Evolutionary conservation across 1,140 invertebrate genomes (phyloP).

Genomic region (Drosophila simulans): DNA sequence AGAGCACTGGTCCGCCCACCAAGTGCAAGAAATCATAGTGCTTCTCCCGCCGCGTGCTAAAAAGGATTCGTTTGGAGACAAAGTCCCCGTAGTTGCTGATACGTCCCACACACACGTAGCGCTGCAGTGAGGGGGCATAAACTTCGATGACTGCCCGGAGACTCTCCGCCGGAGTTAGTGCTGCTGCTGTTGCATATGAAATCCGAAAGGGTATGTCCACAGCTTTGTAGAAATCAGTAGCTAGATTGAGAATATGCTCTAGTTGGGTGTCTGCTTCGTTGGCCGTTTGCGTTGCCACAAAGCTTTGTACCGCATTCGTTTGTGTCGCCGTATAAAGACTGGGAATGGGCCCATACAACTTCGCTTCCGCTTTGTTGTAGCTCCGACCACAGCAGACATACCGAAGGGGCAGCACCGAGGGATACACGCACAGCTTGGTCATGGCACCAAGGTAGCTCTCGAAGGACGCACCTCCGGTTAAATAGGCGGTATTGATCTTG

Average conservation of each 20-base stretch:
- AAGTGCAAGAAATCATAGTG: constrained; percentile 86
- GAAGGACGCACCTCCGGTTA: constrained; percentile 87
- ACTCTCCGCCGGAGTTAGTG: constrained; percentile 86
- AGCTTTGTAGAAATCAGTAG: constrained; percentile 86
- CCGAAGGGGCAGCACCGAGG: constrained; percentile 86
- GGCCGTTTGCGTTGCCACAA: constrained; percentile 84
- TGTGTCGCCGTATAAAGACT: constrained; percentile 87
- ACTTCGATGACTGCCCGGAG: constrained; percentile 87
- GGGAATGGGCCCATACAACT: constrained; percentile 36
- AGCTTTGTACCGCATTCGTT: constrained; percentile 86
- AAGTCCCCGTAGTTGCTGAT: constrained; percentile 87
- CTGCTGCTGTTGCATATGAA: constrained; percentile 85
- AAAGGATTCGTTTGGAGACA: constrained; percentile 88
- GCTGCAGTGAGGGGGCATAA: constrained; percentile 86
- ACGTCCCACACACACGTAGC: constrained; percentile 87
- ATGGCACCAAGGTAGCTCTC: constrained; percentile 87
- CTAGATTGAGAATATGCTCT: constrained; percentile 82
- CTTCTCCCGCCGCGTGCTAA: constrained; percentile 85
- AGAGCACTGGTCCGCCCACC: constrained; percentile 87
- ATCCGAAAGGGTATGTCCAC: constrained; percentile 87
- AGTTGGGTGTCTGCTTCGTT: constrained; percentile 84
- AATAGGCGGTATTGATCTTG: constrained; percentile 85
- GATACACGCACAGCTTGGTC: constrained; percentile 86
- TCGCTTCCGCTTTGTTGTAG: constrained; percentile 84
- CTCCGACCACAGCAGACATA: constrained; percentile 86